Conservation (phyloP, 2,888 invertebrate genomes). For the Nemapogon koenigi region DNA sequence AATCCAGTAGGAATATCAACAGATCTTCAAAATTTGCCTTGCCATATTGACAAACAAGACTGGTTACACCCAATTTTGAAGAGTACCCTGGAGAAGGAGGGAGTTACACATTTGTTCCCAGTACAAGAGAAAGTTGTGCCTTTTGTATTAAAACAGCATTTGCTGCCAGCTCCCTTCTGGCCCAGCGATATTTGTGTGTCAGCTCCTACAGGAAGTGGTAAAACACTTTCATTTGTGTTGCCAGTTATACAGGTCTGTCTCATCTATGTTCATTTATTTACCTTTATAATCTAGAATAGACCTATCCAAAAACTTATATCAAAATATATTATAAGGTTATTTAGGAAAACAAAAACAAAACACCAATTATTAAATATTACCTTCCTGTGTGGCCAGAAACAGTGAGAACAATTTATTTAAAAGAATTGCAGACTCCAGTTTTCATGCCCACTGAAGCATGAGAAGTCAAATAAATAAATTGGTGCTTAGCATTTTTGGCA, state of each 20-base stretch:
- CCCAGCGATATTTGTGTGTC: slow-evolving; percentile 94
- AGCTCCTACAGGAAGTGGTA: slow-evolving; percentile 97
- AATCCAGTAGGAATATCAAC: slow-evolving; percentile 81
- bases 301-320: no score
- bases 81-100: slow-evolving; percentile 70
- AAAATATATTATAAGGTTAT: no score
- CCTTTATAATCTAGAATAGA: no score
- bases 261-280: no score
- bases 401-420: no score
- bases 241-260: slow-evolving; percentile 81
- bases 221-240: slow-evolving; percentile 92
- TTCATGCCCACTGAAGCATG: no score
- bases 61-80: slow-evolving; percentile 71
- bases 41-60: slow-evolving; percentile 59
- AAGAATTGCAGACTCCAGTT: no score
- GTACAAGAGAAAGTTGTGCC: slow-evolving; percentile 82
- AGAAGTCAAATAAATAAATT: no score
- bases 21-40: slow-evolving; percentile 65
- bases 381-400: no score
- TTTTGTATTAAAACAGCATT: slow-evolving; percentile 72
- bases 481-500: no score
- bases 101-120: slow-evolving; percentile 82
- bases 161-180: slow-evolving; percentile 67
- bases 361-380: no score
- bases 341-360: no score